Evolutionary conservation across 2,888 invertebrate species (phyloP).

Genomic region (Monoplex corrugatus): DNA sequence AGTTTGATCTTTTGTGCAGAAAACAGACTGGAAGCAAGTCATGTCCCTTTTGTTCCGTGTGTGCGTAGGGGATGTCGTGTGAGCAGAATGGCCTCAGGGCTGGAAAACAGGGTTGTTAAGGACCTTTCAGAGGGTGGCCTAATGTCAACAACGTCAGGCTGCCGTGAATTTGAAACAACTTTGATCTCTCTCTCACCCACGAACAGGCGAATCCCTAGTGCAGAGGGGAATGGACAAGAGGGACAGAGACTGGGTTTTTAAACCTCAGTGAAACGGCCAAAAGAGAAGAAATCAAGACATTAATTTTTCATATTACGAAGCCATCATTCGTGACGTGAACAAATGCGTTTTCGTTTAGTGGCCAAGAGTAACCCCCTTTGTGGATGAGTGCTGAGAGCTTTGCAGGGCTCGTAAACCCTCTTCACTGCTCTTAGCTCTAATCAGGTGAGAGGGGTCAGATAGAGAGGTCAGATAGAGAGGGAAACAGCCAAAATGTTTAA

Average conservation of each 20-base stretch:
- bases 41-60: neutral
- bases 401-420: constrained; percentile 50
- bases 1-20: constrained; percentile 50
- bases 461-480: neutral
- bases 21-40: constrained; percentile 8
- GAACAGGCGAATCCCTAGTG: too few species aligned
- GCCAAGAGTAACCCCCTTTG: constrained; percentile 39
- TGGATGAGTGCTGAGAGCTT: constrained; percentile 48
- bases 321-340: constrained; percentile 49
- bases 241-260: neutral
- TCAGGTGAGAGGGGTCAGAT: constrained; percentile 3
- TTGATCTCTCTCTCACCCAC: constrained; percentile 34
- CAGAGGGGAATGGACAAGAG: too few species aligned
- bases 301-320: constrained; percentile 50
- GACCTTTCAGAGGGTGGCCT: constrained; percentile 10
- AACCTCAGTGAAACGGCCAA: constrained; percentile 24
- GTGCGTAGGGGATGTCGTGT: neutral
- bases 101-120: neutral
- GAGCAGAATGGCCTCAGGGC: neutral
- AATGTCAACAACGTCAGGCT: constrained; percentile 38
- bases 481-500: neutral
- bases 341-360: constrained; percentile 52
- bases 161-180: constrained; percentile 39
- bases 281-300: constrained; percentile 48
- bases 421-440: constrained; percentile 28